Percentiles rank a stretch among this genome's conserved stretches.
Conservation (phyloP, 2,888 invertebrate species). For the Clanis bilineata region DNA sequence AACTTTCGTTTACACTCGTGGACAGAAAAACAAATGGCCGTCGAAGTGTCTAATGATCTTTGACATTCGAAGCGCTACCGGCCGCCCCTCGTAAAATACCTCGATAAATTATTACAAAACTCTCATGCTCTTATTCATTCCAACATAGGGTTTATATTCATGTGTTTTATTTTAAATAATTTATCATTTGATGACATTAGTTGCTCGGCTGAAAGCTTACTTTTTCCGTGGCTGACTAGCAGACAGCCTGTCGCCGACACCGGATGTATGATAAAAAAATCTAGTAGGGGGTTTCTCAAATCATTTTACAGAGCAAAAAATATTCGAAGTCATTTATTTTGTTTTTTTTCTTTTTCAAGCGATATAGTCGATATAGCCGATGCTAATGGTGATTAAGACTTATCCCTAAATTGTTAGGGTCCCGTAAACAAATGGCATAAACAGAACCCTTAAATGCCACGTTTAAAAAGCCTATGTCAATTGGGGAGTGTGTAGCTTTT, state of each 20-base stretch:
- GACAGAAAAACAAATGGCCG: constrained; percentile 28
- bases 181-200: constrained; percentile 38
- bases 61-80: constrained; percentile 65
- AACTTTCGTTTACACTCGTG: neutral
- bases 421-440: too few relatives aligned
- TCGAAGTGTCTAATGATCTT: constrained; percentile 51
- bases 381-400: neutral
- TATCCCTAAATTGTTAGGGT: too few relatives aligned
- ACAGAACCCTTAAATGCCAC: too few relatives aligned
- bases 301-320: neutral
- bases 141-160: constrained; percentile 29
- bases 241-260: constrained; percentile 66
- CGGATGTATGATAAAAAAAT: constrained; percentile 44
- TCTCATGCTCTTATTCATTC: constrained; percentile 20
- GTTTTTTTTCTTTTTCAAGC: neutral
- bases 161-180: constrained; percentile 10
- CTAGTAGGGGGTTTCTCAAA: neutral
- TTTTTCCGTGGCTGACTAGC: constrained; percentile 38
- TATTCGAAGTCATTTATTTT: neutral
- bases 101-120: constrained; percentile 52
- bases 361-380: neutral
- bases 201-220: constrained; percentile 28
- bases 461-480: too few relatives aligned
- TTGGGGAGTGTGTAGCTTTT: too few relatives aligned
- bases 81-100: constrained; percentile 48